Conservation (phyloP, 2,797 vertebrate species). For the Coendou prehensilis region DNA sequence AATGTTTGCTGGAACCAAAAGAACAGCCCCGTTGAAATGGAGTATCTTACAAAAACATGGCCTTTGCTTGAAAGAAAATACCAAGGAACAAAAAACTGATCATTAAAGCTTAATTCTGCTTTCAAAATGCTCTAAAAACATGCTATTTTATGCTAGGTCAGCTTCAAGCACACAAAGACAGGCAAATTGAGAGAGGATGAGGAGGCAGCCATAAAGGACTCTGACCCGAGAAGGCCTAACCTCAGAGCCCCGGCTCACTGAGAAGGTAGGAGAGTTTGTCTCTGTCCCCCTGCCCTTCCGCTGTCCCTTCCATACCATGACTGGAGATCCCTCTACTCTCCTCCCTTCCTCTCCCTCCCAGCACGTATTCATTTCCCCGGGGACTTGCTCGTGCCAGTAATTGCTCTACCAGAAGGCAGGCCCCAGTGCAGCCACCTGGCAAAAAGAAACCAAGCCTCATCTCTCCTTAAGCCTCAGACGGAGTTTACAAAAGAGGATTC, state of each 20-base stretch:
- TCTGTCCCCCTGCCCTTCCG: background rate
- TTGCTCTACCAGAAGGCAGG: slow-evolving; percentile 35
- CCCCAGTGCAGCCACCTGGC: background rate
- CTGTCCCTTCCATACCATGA: background rate
- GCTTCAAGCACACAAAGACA: slow-evolving; percentile 22
- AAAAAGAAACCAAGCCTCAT: background rate
- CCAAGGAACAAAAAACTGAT: slow-evolving; percentile 67
- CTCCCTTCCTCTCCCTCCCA: background rate
- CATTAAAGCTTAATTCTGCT: slow-evolving; percentile 76
- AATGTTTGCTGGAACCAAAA: slow-evolving; percentile 61
- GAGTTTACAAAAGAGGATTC: background rate
- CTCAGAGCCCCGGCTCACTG: slow-evolving; percentile 2
- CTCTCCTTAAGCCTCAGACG: background rate
- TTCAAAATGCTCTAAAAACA: slow-evolving; percentile 56
- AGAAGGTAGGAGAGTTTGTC: background rate
- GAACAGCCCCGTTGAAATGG: slow-evolving; percentile 71
- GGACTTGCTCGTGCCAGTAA: background rate
- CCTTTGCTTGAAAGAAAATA: slow-evolving; percentile 73
- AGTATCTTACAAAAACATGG: slow-evolving; percentile 75
- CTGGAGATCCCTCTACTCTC: background rate
- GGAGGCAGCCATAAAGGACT: background rate
- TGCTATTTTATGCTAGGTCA: slow-evolving; percentile 69
- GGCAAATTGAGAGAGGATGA: background rate
- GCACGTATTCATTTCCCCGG: background rate
- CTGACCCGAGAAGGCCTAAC: background rate